phyloP scores from a whole-genome alignment of 2,888 invertebrate genomes.

The Diplazon laetatorius region DNA sequence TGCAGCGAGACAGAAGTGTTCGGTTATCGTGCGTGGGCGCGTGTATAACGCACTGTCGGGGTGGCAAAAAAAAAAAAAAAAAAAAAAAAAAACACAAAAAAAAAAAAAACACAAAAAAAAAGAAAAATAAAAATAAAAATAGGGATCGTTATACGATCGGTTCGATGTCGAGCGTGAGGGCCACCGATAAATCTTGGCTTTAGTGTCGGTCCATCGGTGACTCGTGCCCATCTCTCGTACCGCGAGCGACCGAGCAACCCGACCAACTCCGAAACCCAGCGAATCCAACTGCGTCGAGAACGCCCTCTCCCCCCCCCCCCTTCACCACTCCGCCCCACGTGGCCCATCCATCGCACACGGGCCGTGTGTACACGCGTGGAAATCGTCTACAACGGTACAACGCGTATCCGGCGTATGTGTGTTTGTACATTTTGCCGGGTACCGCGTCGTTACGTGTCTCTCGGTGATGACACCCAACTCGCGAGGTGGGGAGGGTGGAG shows the following conservation, averaged over 20 bases:
- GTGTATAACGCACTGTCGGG: too few species aligned
- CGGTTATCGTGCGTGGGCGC: too few species aligned
- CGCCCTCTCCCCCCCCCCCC: too few species aligned
- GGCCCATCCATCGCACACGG: constrained; percentile 24
- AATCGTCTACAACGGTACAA: constrained; percentile 1
- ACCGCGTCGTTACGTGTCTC: constrained; percentile 39
- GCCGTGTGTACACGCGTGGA: constrained; percentile 19
- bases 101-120: too few species aligned
- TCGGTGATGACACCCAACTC: constrained; percentile 34
- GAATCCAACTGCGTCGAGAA: constrained; percentile 51
- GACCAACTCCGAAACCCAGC: constrained; percentile 45
- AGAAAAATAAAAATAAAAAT: too few species aligned
- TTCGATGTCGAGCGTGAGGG: constrained; percentile 59
- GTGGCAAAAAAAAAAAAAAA: too few species aligned
- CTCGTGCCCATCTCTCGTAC: constrained; percentile 52
- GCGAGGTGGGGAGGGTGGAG: too few species aligned
- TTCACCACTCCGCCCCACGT: too few species aligned
- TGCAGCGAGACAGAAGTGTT: too few species aligned
- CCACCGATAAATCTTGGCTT: constrained; percentile 62
- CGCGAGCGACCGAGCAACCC: constrained; percentile 16
- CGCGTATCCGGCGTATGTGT: constrained; percentile 9
- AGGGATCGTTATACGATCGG: constrained; percentile 57
- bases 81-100: too few species aligned
- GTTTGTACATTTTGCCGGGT: constrained; percentile 23
- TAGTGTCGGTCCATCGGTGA: constrained; percentile 56